phyloP scores from a whole-genome alignment of 2,888 invertebrate species.

The Cephus nigrinus region DNA sequence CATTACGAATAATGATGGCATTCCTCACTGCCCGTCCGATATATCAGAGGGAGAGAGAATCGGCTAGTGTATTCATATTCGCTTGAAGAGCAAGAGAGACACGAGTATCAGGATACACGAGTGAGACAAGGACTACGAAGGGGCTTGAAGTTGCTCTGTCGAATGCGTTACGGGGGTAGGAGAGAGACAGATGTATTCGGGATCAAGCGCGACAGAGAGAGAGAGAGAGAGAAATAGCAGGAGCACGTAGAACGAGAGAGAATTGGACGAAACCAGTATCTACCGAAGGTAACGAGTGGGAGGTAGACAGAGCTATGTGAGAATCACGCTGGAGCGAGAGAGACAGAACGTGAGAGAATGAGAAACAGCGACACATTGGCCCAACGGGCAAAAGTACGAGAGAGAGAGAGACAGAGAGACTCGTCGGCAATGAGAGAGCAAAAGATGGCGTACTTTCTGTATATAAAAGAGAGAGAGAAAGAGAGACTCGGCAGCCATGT shows the following conservation, averaged over 20 bases:
- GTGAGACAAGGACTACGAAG: background rate
- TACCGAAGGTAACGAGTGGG: too few species aligned
- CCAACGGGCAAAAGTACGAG: too few species aligned
- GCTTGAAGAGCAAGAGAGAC: slow-evolving; percentile 9
- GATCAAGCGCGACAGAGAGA: background rate
- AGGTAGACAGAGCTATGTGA: slow-evolving; percentile 18
- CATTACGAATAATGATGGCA: too few species aligned
- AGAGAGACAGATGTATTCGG: background rate
- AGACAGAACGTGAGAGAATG: background rate
- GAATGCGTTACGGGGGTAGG: background rate
- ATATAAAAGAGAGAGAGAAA: too few species aligned
- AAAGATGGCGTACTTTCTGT: too few species aligned
- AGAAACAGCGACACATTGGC: too few species aligned
- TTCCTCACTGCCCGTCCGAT: too few species aligned
- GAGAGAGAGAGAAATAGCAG: slow-evolving; percentile 7
- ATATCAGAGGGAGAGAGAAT: too few species aligned
- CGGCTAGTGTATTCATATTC: background rate
- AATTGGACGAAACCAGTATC: slow-evolving; percentile 7
- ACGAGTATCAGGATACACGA: slow-evolving; percentile 3
- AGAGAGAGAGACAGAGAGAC: too few species aligned
- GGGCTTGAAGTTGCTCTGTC: background rate
- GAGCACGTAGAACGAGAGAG: slow-evolving; percentile 11
- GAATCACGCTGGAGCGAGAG: slow-evolving; percentile 14
- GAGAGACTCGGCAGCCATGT: slow-evolving; percentile 33
- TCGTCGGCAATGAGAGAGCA: too few species aligned